These are phyloP conservation scores for Intellagama lesueurii DNA, from an alignment of 2,797 vertebrate species.

Conservation along the genomic window DNA sequence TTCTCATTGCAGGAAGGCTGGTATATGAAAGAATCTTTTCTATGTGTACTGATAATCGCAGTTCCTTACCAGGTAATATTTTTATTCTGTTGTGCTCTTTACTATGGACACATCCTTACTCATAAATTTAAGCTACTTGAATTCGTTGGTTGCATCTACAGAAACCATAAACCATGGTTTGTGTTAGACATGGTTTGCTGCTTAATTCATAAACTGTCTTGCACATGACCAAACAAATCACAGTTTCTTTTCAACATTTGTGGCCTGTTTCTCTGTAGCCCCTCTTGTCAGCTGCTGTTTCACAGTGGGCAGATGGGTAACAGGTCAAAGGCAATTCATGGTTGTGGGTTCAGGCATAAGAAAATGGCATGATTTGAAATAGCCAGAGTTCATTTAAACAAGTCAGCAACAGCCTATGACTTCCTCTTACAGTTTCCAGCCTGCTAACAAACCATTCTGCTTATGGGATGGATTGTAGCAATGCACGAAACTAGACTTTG, in stretches of 20 bases:
- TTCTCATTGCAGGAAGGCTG: constrained; percentile 84
- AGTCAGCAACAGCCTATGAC: background rate
- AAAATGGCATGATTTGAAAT: background rate
- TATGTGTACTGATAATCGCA: constrained; percentile 88
- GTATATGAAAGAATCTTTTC: constrained; percentile 96
- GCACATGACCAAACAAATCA: background rate
- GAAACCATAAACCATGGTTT: background rate
- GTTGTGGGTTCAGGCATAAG: background rate
- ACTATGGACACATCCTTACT: too few relatives aligned
- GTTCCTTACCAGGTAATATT: constrained; percentile 82
- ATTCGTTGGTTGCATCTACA: background rate
- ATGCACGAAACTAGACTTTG: background rate
- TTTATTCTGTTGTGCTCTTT: background rate
- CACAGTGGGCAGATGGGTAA: background rate
- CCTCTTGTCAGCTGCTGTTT: background rate
- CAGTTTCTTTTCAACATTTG: background rate
- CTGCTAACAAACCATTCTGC: background rate
- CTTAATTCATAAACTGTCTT: background rate
- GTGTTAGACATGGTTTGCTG: background rate
- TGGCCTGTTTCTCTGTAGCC: background rate
- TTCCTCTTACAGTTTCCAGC: background rate
- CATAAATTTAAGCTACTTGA: background rate
- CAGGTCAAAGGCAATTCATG: background rate
- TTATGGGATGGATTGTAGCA: background rate
- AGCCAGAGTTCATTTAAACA: background rate